Conservation (phyloP, 2,888 invertebrate species). For the Hypolimnas misippus region DNA sequence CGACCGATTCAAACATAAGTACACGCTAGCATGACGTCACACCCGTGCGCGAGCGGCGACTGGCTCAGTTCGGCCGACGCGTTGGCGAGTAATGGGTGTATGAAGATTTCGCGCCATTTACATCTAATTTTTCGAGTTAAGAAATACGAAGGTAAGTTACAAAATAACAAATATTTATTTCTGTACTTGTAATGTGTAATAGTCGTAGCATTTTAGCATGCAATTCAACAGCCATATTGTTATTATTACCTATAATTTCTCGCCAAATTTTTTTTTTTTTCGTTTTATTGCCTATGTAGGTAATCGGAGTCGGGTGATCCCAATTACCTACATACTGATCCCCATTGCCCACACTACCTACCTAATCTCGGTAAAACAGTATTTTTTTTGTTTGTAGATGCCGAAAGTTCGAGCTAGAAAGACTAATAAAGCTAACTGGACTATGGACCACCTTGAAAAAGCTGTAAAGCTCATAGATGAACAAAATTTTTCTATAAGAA, state of each 20-base stretch:
- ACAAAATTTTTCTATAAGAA: constrained; percentile 38
- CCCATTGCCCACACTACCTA: constrained; percentile 29
- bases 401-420: constrained; percentile 38
- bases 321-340: too few species aligned
- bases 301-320: too few species aligned
- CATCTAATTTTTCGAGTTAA: constrained; percentile 34
- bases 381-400: constrained; percentile 38
- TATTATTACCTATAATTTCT: too few species aligned
- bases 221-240: constrained; percentile 5
- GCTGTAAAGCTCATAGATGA: constrained; percentile 32
- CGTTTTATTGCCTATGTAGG: too few species aligned
- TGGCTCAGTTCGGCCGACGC: too few species aligned
- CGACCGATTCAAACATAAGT: too few species aligned
- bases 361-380: constrained; percentile 27
- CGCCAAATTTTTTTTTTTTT: not conserved
- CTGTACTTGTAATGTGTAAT: too few species aligned
- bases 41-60: too few species aligned
- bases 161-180: constrained; percentile 28
- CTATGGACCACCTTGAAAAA: constrained; percentile 38
- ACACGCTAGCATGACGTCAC: too few species aligned
- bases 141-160: constrained; percentile 34
- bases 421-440: constrained; percentile 40
- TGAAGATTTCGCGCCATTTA: constrained; percentile 11
- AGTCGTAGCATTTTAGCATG: constrained; percentile 28
- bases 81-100: too few species aligned